Conservation (phyloP, 2,888 invertebrate genomes). For the Diadegma fenestrale region DNA sequence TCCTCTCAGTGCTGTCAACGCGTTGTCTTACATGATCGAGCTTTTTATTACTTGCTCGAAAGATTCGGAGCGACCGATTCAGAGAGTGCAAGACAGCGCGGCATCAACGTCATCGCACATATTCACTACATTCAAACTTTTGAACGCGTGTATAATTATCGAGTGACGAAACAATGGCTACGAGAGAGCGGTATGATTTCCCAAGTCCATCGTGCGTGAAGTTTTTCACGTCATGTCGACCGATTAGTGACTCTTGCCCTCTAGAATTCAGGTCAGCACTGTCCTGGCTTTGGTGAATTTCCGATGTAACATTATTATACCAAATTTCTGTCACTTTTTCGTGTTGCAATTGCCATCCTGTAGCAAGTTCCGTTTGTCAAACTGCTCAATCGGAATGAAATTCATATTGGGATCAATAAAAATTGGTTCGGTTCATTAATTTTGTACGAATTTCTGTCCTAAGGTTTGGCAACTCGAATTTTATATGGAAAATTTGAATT, state of each 20-base stretch:
- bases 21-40: conserved; percentile 49
- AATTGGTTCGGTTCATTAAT: no score
- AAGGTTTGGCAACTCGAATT: no score
- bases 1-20: conserved; percentile 57
- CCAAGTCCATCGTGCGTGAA: conserved; percentile 24
- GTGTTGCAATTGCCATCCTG: not conserved
- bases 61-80: conserved; percentile 27
- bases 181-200: conserved; percentile 43
- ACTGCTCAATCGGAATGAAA: no score
- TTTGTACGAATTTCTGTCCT: no score
- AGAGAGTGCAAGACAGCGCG: conserved; percentile 21
- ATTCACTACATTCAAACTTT: conserved; percentile 38
- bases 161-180: conserved; percentile 57
- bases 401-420: not conserved
- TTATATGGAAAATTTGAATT: no score
- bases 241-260: conserved; percentile 4
- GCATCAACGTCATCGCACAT: conserved; percentile 41
- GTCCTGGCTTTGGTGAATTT: not conserved
- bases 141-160: conserved; percentile 55
- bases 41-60: conserved; percentile 38
- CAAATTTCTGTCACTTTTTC: not conserved
- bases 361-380: no score
- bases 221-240: conserved; percentile 19
- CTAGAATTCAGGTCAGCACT: not conserved
- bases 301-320: not conserved